Percentiles rank a stretch among this genome's conserved stretches.
These are phyloP conservation scores for Drosophila mettleri DNA, from an alignment of 2,888 invertebrate genomes.

Conservation along the genomic window DNA sequence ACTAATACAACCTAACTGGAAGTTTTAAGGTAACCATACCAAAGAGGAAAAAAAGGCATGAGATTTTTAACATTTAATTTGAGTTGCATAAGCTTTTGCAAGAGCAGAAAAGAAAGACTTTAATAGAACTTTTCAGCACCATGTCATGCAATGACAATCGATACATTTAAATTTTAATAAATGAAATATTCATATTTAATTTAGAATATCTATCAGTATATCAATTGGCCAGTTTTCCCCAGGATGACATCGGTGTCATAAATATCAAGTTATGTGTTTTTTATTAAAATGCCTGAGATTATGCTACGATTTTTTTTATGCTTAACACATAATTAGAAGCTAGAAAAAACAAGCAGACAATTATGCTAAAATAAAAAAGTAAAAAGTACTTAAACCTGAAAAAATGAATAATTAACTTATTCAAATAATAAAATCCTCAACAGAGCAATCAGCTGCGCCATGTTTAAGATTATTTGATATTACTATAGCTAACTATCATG, in stretches of 20 bases:
- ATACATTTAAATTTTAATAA: slow-evolving; percentile 51
- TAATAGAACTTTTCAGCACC: slow-evolving; percentile 47
- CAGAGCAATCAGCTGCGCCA: no score
- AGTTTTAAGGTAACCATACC: slow-evolving; percentile 48
- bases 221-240: slow-evolving; percentile 52
- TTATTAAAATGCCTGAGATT: slow-evolving; percentile 45
- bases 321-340: not conserved
- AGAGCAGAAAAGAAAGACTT: slow-evolving; percentile 41
- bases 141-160: slow-evolving; percentile 24
- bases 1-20: slow-evolving; percentile 31
- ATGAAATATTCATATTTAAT: not conserved
- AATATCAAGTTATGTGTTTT: slow-evolving; percentile 43
- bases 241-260: slow-evolving; percentile 21
- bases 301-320: slow-evolving; percentile 8
- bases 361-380: not conserved
- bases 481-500: no score
- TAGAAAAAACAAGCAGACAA: slow-evolving; percentile 21
- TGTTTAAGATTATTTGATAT: no score
- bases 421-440: no score
- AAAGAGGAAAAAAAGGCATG: slow-evolving; percentile 25
- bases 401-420: not conserved
- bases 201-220: fast-evolving
- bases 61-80: slow-evolving; percentile 56
- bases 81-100: slow-evolving; percentile 60
- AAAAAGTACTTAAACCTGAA: not conserved